phyloP scores from a whole-genome alignment of 2,113 vertebrate genomes.

The Papio anubis region DNA sequence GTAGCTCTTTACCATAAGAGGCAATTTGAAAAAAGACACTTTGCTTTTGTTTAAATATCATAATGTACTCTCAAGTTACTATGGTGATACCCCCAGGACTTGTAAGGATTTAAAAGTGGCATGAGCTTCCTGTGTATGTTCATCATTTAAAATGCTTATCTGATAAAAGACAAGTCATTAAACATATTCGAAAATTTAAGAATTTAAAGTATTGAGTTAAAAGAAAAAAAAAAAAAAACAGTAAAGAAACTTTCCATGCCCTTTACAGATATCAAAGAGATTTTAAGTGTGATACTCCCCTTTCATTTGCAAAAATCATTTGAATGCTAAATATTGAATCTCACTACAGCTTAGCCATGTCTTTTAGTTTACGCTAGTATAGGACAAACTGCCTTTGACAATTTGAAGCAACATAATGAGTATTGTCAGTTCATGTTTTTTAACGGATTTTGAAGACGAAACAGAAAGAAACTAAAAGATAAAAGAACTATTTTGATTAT shows the following conservation, averaged over 20 bases:
- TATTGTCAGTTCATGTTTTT: background rate
- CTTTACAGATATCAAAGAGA: background rate
- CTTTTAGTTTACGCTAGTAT: background rate
- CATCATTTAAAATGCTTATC: constrained; percentile 28
- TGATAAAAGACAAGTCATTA: constrained; percentile 41
- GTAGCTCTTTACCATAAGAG: background rate
- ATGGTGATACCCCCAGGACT: background rate
- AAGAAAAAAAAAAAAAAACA: background rate
- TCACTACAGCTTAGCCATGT: background rate
- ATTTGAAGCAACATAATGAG: background rate
- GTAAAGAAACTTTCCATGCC: background rate
- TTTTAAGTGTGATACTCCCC: background rate
- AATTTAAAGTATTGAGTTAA: constrained; percentile 29
- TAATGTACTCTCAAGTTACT: constrained; percentile 9
- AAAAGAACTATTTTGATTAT: background rate
- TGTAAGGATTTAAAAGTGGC: background rate
- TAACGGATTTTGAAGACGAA: background rate
- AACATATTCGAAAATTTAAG: background rate
- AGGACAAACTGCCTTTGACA: constrained; percentile 19
- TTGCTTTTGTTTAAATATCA: constrained; percentile 32
- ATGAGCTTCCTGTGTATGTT: background rate
- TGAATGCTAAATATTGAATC: constrained; percentile 6
- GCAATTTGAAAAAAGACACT: background rate
- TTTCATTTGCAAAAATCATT: constrained; percentile 13
- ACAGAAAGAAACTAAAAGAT: background rate